Evolutionary conservation across 2,888 invertebrate species (phyloP).

Genomic region (Copidosoma aretas): DNA sequence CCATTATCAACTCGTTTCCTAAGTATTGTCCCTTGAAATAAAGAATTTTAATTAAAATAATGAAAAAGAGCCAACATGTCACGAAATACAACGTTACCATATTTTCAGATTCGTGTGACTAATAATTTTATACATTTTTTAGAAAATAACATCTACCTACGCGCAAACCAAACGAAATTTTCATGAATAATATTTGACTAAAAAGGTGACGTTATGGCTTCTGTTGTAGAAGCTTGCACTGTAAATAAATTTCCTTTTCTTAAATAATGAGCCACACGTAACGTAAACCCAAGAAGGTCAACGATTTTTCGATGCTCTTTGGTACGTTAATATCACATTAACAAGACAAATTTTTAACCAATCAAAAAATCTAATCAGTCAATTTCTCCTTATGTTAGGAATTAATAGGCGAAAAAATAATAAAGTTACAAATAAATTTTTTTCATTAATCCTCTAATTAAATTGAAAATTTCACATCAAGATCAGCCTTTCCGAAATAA

Average conservation of each 20-base stretch:
- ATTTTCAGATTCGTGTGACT: slow-evolving; percentile 44
- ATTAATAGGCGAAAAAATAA: slow-evolving; percentile 46
- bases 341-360: slow-evolving; percentile 58
- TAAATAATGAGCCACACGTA: slow-evolving; percentile 39
- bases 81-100: slow-evolving; percentile 49
- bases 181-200: slow-evolving; percentile 32
- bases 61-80: slow-evolving; percentile 41
- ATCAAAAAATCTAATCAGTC: slow-evolving; percentile 59
- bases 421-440: slow-evolving; percentile 51
- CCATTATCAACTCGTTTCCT: slow-evolving; percentile 35
- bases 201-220: slow-evolving; percentile 32
- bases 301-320: slow-evolving; percentile 61
- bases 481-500: slow-evolving; percentile 61
- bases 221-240: slow-evolving; percentile 30
- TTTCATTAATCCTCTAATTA: slow-evolving; percentile 45
- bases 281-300: slow-evolving; percentile 49
- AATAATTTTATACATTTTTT: slow-evolving; percentile 16
- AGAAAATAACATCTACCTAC: slow-evolving; percentile 35
- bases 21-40: slow-evolving; percentile 44
- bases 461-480: slow-evolving; percentile 56
- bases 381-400: slow-evolving; percentile 50
- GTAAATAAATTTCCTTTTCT: slow-evolving; percentile 24
- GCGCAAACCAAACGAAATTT: slow-evolving; percentile 32
- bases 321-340: slow-evolving; percentile 63
- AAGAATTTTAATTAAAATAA: slow-evolving; percentile 42